These are phyloP conservation scores for Panonychus citri DNA, from an alignment of 1,140 invertebrate species.

Conservation along the genomic window DNA sequence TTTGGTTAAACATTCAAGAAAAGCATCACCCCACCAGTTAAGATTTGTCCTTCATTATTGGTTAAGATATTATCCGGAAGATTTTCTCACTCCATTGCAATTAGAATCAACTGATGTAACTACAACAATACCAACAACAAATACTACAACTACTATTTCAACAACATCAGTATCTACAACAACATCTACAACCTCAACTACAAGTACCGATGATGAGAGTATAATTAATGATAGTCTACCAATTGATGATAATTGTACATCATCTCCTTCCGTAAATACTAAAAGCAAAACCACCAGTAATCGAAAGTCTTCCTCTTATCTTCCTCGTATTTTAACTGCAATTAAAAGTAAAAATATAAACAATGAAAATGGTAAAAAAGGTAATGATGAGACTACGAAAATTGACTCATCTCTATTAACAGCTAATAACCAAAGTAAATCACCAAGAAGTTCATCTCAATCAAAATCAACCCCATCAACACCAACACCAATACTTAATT, in stretches of 20 bases:
- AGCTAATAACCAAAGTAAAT: too few relatives aligned
- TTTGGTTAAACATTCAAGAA: background rate
- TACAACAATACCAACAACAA: background rate
- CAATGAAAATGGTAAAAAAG: too few relatives aligned
- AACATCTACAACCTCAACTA: background rate
- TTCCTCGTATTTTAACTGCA: too few relatives aligned
- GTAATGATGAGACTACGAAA: too few relatives aligned
- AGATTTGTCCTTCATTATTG: constrained; percentile 11
- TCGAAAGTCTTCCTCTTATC: too few relatives aligned
- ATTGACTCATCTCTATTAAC: too few relatives aligned
- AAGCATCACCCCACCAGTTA: constrained; percentile 5
- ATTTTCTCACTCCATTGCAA: background rate
- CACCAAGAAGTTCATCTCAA: too few relatives aligned
- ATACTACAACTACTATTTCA: background rate
- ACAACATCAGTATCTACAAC: background rate
- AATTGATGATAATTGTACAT: background rate
- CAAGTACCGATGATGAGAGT: background rate
- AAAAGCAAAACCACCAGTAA: too few relatives aligned
- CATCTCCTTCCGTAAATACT: too few relatives aligned
- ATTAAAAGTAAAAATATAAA: too few relatives aligned
- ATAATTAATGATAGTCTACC: background rate
- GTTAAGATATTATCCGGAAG: constrained; percentile 12
- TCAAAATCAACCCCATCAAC: too few relatives aligned
- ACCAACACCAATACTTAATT: too few relatives aligned
- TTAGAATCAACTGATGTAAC: background rate